phyloP scores from a whole-genome alignment of 2,888 invertebrate species.

The Ophion costatus region DNA sequence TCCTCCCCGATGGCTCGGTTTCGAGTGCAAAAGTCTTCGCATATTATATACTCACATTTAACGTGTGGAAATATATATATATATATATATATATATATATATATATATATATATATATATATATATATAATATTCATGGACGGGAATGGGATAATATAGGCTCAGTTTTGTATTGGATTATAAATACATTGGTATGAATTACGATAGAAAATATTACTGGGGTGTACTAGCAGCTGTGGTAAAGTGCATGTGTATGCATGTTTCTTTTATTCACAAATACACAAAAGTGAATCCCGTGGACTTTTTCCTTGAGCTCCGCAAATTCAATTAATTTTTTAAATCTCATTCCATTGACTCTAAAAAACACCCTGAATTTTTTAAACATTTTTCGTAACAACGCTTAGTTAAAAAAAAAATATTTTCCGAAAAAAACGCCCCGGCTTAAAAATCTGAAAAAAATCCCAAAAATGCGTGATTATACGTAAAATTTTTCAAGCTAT shows the following conservation, averaged over 20 bases:
- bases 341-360: too few relatives aligned
- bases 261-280: conserved; percentile 35
- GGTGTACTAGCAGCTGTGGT: conserved; percentile 18
- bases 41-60: conserved; percentile 38
- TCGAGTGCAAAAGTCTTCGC: conserved; percentile 31
- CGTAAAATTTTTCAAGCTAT: too few relatives aligned
- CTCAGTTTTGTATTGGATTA: conserved; percentile 40
- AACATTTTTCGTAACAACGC: too few relatives aligned
- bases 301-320: too few relatives aligned
- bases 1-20: conserved; percentile 34
- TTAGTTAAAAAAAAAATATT: too few relatives aligned
- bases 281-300: too few relatives aligned
- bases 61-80: conserved; percentile 5
- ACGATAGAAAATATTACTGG: conserved; percentile 41
- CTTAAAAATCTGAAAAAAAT: too few relatives aligned
- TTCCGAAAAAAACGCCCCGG: too few relatives aligned
- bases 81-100: conserved; percentile 30
- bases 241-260: conserved; percentile 7
- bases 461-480: too few relatives aligned
- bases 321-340: too few relatives aligned
- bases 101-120: conserved; percentile 24
- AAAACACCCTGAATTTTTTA: too few relatives aligned
- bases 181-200: conserved; percentile 49
- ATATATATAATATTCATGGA: background rate
- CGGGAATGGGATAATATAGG: conserved; percentile 36